Conservation (phyloP, 2,797 vertebrate species). For the Aldrovandia affinis region DNA sequence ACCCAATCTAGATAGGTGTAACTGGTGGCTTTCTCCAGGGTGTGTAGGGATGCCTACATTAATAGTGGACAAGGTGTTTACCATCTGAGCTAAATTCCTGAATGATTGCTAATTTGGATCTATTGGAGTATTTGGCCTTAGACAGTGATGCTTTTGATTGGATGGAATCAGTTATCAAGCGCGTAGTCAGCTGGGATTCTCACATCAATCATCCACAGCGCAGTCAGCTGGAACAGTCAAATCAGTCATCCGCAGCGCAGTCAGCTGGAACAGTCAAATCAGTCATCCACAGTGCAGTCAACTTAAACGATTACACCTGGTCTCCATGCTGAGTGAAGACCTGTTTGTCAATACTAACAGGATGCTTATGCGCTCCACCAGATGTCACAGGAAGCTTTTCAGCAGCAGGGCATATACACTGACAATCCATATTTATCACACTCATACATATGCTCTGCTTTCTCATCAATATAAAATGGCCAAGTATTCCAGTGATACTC, state of each 20-base stretch:
- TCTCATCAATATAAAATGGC: constrained; percentile 11
- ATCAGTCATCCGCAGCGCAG: background rate
- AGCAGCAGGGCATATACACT: background rate
- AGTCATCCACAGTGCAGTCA: background rate
- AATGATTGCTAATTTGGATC: background rate
- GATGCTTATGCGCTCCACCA: constrained; percentile 5
- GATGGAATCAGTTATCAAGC: background rate
- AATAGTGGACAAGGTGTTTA: background rate
- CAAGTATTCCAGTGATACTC: background rate
- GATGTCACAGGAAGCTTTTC: background rate
- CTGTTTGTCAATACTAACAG: background rate
- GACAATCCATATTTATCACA: background rate
- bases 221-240: background rate
- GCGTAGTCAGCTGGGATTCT: background rate
- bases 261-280: background rate
- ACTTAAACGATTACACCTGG: background rate
- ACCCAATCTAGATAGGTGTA: background rate
- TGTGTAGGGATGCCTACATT: background rate
- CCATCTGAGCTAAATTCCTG: background rate
- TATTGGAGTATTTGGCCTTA: background rate
- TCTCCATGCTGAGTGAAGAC: background rate
- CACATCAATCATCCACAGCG: background rate
- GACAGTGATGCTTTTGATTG: background rate
- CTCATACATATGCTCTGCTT: background rate
- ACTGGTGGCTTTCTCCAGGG: background rate